Conservation (phyloP, 2,888 invertebrate genomes). For the Zaprionus obscuricornis region DNA sequence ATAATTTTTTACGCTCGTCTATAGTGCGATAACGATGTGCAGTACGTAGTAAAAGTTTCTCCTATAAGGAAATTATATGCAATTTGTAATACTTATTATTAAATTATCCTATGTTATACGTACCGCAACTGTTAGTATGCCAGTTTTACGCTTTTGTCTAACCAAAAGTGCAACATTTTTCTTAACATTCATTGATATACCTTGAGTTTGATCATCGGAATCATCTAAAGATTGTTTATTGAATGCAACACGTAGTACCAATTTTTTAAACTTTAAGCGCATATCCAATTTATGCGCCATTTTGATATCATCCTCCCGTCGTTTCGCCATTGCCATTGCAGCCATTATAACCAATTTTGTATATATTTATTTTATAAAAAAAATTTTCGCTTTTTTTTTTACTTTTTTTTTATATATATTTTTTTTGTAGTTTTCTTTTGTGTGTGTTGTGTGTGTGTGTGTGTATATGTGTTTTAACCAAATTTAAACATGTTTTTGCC, state of each 20-base stretch:
- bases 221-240: conserved; percentile 44
- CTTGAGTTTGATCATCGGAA: conserved; percentile 32
- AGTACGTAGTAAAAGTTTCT: conserved; percentile 86
- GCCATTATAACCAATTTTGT: too few relatives aligned
- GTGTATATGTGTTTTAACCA: neutral
- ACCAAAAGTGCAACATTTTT: conserved; percentile 39
- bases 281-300: conserved; percentile 11
- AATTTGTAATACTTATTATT: neutral
- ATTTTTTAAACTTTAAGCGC: conserved; percentile 24
- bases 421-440: neutral
- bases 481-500: neutral
- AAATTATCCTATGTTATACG: too few relatives aligned
- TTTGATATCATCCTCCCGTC: conserved; percentile 30
- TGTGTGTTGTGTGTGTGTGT: neutral
- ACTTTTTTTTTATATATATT: neutral
- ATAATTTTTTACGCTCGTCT: conserved; percentile 86
- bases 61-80: conserved; percentile 81
- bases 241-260: conserved; percentile 27
- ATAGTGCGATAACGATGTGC: conserved; percentile 85
- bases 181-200: conserved; percentile 43
- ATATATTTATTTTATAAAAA: neutral
- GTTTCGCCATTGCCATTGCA: conserved; percentile 30
- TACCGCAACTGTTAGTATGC: conserved; percentile 39
- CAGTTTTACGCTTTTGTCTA: conserved; percentile 42
- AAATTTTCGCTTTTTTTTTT: too few relatives aligned